Percentiles rank a stretch among this genome's conserved stretches.
Conservation (phyloP, 2,797 vertebrate species). For the Sardinella longiceps region DNA sequence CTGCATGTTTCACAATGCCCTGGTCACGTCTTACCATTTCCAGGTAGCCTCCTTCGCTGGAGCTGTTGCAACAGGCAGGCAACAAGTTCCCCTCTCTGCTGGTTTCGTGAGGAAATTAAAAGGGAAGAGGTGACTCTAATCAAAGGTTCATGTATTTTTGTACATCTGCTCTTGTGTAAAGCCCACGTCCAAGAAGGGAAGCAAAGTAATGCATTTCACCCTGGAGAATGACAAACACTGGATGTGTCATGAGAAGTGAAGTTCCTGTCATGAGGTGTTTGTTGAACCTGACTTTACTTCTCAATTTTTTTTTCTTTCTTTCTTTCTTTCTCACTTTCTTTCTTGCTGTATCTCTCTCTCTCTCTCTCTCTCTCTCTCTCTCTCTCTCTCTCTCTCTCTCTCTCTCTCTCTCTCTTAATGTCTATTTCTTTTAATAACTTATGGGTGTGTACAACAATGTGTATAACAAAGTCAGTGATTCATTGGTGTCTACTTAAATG, state of each 20-base stretch:
- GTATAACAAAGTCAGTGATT: background rate
- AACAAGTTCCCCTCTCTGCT: slow-evolving; percentile 77
- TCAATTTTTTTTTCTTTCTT: background rate
- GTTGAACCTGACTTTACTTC: background rate
- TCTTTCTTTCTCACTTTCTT: slow-evolving; percentile 6
- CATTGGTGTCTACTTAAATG: background rate
- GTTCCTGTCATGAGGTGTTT: slow-evolving; percentile 22
- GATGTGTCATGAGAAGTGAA: slow-evolving; percentile 16
- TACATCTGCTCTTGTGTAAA: slow-evolving; percentile 60
- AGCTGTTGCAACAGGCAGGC: slow-evolving; percentile 55
- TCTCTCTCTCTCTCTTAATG: background rate
- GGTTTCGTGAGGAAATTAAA: slow-evolving; percentile 81
- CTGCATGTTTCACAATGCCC: slow-evolving; percentile 76
- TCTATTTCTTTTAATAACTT: background rate
- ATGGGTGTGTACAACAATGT: background rate
- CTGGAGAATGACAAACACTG: background rate
- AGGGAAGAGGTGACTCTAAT: slow-evolving; percentile 77
- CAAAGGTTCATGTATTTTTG: slow-evolving; percentile 62
- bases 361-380: background rate
- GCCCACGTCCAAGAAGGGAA: slow-evolving; percentile 50
- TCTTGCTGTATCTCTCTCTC: background rate
- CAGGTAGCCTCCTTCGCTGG: slow-evolving; percentile 53
- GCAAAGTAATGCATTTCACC: slow-evolving; percentile 33
- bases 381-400: background rate
- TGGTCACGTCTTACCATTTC: slow-evolving; percentile 51